These are phyloP conservation scores for Premnoplex brunnescens DNA, from an alignment of 2,797 vertebrate genomes.

Conservation along the genomic window DNA sequence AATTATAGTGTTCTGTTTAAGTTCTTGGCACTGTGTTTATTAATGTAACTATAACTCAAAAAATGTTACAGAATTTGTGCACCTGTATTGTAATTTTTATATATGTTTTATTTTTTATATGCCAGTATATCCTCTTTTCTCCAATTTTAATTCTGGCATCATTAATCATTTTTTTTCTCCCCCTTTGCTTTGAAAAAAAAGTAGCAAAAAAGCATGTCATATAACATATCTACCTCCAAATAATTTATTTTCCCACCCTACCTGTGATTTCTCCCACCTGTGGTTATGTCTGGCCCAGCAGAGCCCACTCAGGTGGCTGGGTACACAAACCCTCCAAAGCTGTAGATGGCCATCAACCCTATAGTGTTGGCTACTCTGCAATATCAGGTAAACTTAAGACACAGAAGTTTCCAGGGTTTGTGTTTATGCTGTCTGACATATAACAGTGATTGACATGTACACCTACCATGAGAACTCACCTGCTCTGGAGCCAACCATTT, in stretches of 20 bases:
- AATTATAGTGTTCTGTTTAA: neutral
- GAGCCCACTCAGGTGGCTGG: fast-evolving
- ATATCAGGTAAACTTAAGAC: neutral
- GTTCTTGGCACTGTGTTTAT: neutral
- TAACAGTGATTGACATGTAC: fast-evolving
- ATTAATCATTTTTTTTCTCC: neutral
- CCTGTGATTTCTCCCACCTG: neutral
- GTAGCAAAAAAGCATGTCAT: neutral
- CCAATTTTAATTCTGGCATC: neutral
- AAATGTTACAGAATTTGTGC: neutral
- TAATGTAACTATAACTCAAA: neutral
- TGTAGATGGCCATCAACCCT: neutral
- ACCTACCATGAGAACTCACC: neutral
- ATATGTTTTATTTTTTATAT: neutral
- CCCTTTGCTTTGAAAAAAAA: neutral
- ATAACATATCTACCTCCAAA: neutral
- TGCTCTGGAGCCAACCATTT: fast-evolving
- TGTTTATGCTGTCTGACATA: neutral
- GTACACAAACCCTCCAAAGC: neutral
- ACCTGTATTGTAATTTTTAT: neutral
- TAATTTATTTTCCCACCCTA: neutral
- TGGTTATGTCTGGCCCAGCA: neutral
- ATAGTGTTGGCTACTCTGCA: fast-evolving
- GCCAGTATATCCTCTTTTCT: neutral
- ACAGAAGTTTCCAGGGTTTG: neutral